Evolutionary conservation across 2,797 vertebrate genomes (phyloP), one percentile per base, ranked within the genome.

Genomic region (Lerista edwardsae): DNA sequence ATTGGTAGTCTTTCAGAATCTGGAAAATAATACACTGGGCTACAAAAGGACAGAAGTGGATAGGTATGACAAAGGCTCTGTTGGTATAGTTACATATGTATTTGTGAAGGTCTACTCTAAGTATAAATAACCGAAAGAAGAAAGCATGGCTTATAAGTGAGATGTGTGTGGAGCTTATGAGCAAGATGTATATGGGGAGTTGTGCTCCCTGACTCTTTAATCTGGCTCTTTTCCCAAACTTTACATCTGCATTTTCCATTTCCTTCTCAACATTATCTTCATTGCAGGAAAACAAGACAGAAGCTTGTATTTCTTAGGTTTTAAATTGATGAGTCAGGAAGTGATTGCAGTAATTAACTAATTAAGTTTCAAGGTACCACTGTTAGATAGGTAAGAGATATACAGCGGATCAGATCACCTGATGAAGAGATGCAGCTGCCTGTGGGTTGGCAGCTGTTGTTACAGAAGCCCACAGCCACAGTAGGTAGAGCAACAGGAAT

Each of bases 281-380:
- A 27, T 14, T 61, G 4, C 19, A 68, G 47, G 67, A 89, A 0
- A 84, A 71, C 31, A 41, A 79, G 64, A 68, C 27, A 31, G 36
- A 61, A 81, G 39, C 51, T 81, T 76, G 51, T 39, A 75, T 81
- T 76, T 85, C 71, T 75, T 76, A 77, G 62, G 25, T 1, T 80
- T 91, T 91, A 59, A 75, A 31, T 23, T 77, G 15, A 2, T 82
- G 25, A 83, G 19, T 19, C 0, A 31, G 80, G 84, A 4, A 79
- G 51, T 59, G 68, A 75, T 88, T 76, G 6, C 74, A 23, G 2
- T 79, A 31, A 2, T 86, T 81, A 85, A 73, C 82, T 83, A 84
- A 64, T 90, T 90, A 21, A 65, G 31, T 83, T 14, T 55, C n/a
- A 87, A 12, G 29, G 73, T 39, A 64, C 82, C 83, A 51, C 57